Percentiles rank a stretch among this genome's conserved stretches.
Conservation (phyloP, 2,888 invertebrate species). For the Cephus sareptanus region DNA sequence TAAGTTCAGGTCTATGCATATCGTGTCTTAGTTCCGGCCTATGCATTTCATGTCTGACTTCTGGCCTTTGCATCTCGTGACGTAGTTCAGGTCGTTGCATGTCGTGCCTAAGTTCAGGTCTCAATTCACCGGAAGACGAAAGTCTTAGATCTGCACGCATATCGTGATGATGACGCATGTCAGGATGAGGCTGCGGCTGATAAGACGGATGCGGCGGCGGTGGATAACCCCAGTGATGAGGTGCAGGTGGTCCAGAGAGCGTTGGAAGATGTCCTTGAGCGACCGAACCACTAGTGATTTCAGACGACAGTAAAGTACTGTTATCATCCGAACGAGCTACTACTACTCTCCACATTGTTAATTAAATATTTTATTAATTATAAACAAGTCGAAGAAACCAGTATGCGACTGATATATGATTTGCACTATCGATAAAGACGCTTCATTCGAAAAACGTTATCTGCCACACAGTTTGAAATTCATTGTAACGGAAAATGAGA, state of each 20-base stretch:
- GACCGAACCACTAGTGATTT: constrained; percentile 47
- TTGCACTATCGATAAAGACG: neutral
- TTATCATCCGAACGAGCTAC: constrained; percentile 62
- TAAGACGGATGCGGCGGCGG: constrained; percentile 45
- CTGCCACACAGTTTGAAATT: neutral
- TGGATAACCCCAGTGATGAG: constrained; percentile 49
- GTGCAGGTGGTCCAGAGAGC: constrained; percentile 39
- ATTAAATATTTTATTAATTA: neutral
- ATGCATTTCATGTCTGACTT: constrained; percentile 44
- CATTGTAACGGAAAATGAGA: neutral
- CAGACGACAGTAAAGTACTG: constrained; percentile 59
- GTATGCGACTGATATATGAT: neutral
- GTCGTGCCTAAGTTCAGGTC: constrained; percentile 42
- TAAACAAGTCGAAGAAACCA: neutral
- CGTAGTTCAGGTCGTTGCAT: constrained; percentile 46
- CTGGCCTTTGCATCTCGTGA: constrained; percentile 46
- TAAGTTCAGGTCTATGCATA: constrained; percentile 36
- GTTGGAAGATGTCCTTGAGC: constrained; percentile 38
- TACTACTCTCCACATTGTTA: constrained; percentile 61
- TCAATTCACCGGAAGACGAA: constrained; percentile 6
- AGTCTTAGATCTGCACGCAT: constrained; percentile 45
- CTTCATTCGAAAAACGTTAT: neutral
- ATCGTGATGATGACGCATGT: constrained; percentile 55
- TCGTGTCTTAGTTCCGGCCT: constrained; percentile 13
- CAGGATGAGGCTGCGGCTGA: constrained; percentile 50